Conservation (phyloP, 2,888 invertebrate genomes). For the Tenthredo distinguenda region DNA sequence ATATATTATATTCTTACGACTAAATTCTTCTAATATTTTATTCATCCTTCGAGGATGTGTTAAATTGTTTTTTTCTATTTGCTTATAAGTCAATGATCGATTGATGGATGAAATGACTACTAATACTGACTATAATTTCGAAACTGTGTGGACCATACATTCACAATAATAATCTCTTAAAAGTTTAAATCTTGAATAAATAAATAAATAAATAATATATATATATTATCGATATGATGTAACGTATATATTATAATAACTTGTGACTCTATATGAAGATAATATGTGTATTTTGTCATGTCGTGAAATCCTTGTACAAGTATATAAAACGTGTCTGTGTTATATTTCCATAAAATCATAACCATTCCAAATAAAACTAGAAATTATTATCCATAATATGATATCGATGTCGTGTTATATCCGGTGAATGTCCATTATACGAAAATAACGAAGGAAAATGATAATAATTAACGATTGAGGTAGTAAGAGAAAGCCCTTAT, state of each 20-base stretch:
- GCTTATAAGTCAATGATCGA: background rate
- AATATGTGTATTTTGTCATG: background rate
- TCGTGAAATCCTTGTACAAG: conserved; percentile 16
- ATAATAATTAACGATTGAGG: conserved; percentile 39
- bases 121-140: conserved; percentile 51
- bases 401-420: conserved; percentile 63
- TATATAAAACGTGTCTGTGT: conserved; percentile 12
- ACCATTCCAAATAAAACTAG: conserved; percentile 43
- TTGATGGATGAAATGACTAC: background rate
- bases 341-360: conserved; percentile 33
- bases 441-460: conserved; percentile 47
- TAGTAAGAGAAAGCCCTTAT: background rate
- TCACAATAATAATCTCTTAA: conserved; percentile 62
- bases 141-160: conserved; percentile 72
- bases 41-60: background rate
- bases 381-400: conserved; percentile 51
- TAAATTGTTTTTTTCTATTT: background rate
- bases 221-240: background rate
- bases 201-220: background rate
- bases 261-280: background rate
- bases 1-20: background rate
- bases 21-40: background rate
- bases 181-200: background rate
- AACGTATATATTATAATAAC: background rate
- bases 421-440: conserved; percentile 61